Evolutionary conservation across 2,888 invertebrate genomes (phyloP), one percentile per base, ranked within the genome.

Genomic region (Apantesis nais): DNA sequence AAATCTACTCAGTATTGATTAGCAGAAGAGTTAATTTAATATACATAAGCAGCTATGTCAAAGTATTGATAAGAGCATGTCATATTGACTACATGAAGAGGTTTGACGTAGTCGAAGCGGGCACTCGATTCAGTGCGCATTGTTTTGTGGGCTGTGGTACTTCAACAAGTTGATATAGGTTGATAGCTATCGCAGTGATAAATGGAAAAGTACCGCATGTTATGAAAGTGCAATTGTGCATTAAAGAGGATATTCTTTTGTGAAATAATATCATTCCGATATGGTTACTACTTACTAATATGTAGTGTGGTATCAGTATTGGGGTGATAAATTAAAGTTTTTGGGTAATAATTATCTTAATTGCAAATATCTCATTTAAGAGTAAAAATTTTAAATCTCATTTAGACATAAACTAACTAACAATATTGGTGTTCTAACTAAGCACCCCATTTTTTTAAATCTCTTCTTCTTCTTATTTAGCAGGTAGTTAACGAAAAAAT

Each of bases 101-200:
- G 62, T 22, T n/a, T 68, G 62, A 68, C 62, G 62, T 31, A 62
- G 55, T 52, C 31, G 62, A 29, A 55, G n/a, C 55, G 25, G 29
- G 52, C 55, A 62, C 62, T 68, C 37, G 39, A 63, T 68, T 63
- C 39, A 41, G 55, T 62, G 37, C 64, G 41, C 65, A 71, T 52
- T 71, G 67, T 71, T 48, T 60, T 64, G 34, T 34, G n/a, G 31
- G 37, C 39, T 61, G 68, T 39, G 64, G 48, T 44, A 63, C 60
- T 62, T 65, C 39, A 64, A 58, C 31, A n/a, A 55, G 19, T 60
- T 48, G 60, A 44, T 52, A 61, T 55, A n/a, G 31, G 31, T 63
- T 62, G 62, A 63, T 63, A 68, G 62, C 68, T 29, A 63, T 68
- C 39, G 16, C 16, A 55, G 41, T 16, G 44, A 62, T 37, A 62